phyloP scores from a whole-genome alignment of 2,888 invertebrate genomes.

The Abscondita cerata region DNA sequence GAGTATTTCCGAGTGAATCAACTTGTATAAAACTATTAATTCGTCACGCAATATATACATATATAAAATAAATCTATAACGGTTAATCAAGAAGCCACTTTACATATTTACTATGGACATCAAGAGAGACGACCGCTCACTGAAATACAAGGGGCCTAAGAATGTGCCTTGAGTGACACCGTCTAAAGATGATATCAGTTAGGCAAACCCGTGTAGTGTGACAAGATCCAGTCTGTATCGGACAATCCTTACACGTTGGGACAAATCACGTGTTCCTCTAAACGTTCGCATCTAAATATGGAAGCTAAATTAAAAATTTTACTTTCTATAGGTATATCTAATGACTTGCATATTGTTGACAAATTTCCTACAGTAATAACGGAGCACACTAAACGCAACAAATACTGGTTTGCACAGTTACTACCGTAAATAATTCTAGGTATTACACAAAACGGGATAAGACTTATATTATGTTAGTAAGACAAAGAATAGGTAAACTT shows the following conservation, averaged over 20 bases:
- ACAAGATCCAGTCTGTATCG: slow-evolving; percentile 46
- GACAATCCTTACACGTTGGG: slow-evolving; percentile 45
- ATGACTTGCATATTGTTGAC: background rate
- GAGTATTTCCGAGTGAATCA: slow-evolving; percentile 10
- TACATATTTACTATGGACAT: slow-evolving; percentile 24
- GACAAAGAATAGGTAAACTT: background rate
- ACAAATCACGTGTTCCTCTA: slow-evolving; percentile 38
- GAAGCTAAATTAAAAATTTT: slow-evolving; percentile 1
- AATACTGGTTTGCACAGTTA: slow-evolving; percentile 8
- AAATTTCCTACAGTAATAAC: background rate
- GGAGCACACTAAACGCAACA: background rate
- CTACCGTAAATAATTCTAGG: background rate
- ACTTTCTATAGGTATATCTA: background rate
- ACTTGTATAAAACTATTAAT: slow-evolving; percentile 12
- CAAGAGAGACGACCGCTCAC: slow-evolving; percentile 17
- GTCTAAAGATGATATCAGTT: slow-evolving; percentile 45
- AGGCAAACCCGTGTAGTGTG: slow-evolving; percentile 44
- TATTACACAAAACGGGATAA: background rate
- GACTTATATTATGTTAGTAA: background rate
- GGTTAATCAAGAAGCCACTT: slow-evolving; percentile 13
- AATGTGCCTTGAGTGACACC: slow-evolving; percentile 42
- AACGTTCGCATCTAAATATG: slow-evolving; percentile 15
- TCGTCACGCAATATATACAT: slow-evolving; percentile 15
- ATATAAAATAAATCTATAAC: slow-evolving; percentile 9
- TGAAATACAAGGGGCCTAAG: slow-evolving; percentile 22